A percentile compares a stretch with the other conserved stretches of the same genome.
phyloP scores from a whole-genome alignment of 1,140 invertebrate species.

The Choristoneura fumiferana region DNA sequence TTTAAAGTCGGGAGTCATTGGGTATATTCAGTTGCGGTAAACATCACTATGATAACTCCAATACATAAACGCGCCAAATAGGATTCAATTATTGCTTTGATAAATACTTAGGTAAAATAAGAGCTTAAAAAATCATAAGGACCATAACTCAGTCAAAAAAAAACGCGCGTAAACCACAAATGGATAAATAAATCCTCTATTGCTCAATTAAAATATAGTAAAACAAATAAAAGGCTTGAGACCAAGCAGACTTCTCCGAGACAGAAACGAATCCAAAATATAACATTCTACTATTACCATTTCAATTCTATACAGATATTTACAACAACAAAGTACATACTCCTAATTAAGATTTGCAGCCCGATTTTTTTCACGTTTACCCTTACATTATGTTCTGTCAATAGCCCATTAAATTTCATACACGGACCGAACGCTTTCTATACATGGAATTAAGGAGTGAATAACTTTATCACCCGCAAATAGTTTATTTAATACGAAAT shows the following conservation, averaged over 20 bases:
- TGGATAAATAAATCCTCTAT: neutral
- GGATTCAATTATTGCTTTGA: neutral
- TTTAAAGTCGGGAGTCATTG: neutral
- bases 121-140: conserved; percentile 13
- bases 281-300: conserved; percentile 18
- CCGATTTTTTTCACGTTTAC: too few relatives aligned
- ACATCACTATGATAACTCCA: too few relatives aligned
- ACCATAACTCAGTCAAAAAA: conserved; percentile 9
- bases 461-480: too few relatives aligned
- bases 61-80: too few relatives aligned
- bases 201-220: conserved; percentile 1
- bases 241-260: conserved; percentile 6
- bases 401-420: too few relatives aligned
- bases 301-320: conserved; percentile 36
- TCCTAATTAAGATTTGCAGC: too few relatives aligned
- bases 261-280: neutral
- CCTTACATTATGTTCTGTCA: too few relatives aligned
- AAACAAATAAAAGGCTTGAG: neutral
- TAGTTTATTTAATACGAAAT: too few relatives aligned
- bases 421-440: too few relatives aligned
- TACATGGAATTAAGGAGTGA: too few relatives aligned
- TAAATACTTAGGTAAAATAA: neutral
- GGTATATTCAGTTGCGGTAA: neutral
- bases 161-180: neutral
- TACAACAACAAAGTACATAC: conserved; percentile 61